Percentiles rank a stretch among this genome's conserved stretches.
These are phyloP conservation scores for Neodiprion lecontei DNA, from an alignment of 1,140 invertebrate species.

Conservation along the genomic window DNA sequence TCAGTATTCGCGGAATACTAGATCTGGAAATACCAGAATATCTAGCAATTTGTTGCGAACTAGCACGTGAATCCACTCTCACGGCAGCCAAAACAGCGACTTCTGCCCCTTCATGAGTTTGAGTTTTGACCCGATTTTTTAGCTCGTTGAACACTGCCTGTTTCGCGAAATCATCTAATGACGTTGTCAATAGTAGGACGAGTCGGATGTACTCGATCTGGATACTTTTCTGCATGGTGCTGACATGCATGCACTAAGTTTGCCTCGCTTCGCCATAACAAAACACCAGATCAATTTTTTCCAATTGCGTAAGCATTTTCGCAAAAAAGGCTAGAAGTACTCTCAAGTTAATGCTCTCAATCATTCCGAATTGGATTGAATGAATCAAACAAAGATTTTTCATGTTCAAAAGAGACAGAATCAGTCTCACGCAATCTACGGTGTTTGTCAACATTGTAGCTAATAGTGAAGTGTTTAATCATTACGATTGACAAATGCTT, in stretches of 20 bases:
- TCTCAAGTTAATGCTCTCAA: too few species aligned
- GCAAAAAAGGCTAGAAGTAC: too few species aligned
- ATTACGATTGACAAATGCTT: too few species aligned
- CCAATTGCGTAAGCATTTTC: not conserved
- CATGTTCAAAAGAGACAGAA: too few species aligned
- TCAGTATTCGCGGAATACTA: not conserved
- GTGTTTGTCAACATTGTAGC: too few species aligned
- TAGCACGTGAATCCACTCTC: not conserved
- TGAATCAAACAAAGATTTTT: too few species aligned
- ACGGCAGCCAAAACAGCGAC: not conserved
- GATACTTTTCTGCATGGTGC: not conserved
- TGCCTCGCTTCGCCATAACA: not conserved
- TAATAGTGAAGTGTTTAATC: too few species aligned
- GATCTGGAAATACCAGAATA: not conserved
- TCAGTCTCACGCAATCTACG: too few species aligned
- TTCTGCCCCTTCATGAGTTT: not conserved
- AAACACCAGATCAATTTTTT: not conserved
- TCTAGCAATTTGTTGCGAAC: not conserved
- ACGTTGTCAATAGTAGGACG: not conserved
- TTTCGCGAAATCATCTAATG: not conserved
- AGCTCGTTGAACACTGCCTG: not conserved
- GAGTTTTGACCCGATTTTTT: not conserved
- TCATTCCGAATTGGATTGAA: too few species aligned
- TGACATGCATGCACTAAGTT: not conserved
- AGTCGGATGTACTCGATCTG: not conserved